phyloP scores from a whole-genome alignment of 2,888 invertebrate genomes.

The Eretmocerus hayati region DNA sequence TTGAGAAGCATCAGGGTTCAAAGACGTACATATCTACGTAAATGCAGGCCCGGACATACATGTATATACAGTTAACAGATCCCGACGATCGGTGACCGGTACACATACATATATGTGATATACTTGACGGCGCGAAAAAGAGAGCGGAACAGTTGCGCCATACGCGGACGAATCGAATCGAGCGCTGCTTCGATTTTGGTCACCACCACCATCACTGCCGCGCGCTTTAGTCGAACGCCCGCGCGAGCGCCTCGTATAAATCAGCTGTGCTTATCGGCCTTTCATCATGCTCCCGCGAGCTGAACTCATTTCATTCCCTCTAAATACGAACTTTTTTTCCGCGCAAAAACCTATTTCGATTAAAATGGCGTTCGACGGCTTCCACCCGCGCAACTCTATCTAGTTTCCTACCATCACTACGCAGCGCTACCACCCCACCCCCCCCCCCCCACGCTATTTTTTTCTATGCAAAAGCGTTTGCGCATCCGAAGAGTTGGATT shows the following conservation, averaged over 20 bases:
- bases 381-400: too few relatives aligned
- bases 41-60: conserved; percentile 29
- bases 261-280: conserved; percentile 47
- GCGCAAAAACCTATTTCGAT: conserved; percentile 46
- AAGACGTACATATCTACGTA: conserved; percentile 32
- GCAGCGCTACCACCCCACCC: too few relatives aligned
- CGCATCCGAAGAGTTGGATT: background rate
- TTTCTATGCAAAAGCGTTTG: too few relatives aligned
- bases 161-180: conserved; percentile 27
- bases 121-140: conserved; percentile 3
- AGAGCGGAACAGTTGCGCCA: conserved; percentile 27
- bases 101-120: too few relatives aligned
- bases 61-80: too few relatives aligned
- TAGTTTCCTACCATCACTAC: too few relatives aligned
- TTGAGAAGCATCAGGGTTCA: background rate
- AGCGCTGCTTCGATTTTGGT: conserved; percentile 28
- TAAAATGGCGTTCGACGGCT: conserved; percentile 44
- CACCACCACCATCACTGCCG: too few relatives aligned
- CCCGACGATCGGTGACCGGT: conserved; percentile 3
- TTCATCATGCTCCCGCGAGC: conserved; percentile 45
- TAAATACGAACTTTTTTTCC: conserved; percentile 45
- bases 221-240: too few relatives aligned
- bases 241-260: conserved; percentile 41
- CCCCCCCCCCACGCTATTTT: background rate
- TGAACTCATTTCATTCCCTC: conserved; percentile 47